Evolutionary conservation across 2,797 vertebrate species (phyloP).

Genomic region (Intellagama lesueurii): DNA sequence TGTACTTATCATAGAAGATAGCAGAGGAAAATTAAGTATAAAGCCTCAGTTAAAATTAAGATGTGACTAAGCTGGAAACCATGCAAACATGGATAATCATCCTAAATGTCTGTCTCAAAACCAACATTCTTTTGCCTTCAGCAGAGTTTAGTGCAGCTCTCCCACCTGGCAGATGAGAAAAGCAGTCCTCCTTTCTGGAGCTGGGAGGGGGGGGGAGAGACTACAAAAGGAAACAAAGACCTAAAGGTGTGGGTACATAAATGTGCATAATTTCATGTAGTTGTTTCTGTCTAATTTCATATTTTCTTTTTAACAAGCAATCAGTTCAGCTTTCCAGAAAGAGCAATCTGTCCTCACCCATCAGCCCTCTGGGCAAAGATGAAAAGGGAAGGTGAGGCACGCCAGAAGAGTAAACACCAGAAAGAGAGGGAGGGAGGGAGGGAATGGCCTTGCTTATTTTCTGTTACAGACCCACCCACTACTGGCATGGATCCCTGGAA

Average conservation of each 20-base stretch:
- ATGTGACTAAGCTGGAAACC: background rate
- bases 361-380: no score
- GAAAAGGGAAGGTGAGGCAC: background rate
- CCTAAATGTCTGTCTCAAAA: background rate
- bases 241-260: background rate
- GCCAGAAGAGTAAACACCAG: background rate
- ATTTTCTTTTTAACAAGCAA: background rate
- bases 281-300: background rate
- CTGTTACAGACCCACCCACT: background rate
- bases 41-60: background rate
- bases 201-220: background rate
- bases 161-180: background rate
- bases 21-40: background rate
- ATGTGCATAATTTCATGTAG: background rate
- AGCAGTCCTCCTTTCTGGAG: background rate
- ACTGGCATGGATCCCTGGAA: background rate
- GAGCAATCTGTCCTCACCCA: background rate
- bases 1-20: slow-evolving; percentile 1
- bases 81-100: background rate
- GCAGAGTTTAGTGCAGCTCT: background rate
- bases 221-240: background rate
- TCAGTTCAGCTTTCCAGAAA: background rate
- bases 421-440: background rate
- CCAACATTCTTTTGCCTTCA: background rate
- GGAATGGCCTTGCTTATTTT: no score